Conservation (phyloP, 2,113 vertebrate species). For the pig (Sus scrofa) region DNA sequence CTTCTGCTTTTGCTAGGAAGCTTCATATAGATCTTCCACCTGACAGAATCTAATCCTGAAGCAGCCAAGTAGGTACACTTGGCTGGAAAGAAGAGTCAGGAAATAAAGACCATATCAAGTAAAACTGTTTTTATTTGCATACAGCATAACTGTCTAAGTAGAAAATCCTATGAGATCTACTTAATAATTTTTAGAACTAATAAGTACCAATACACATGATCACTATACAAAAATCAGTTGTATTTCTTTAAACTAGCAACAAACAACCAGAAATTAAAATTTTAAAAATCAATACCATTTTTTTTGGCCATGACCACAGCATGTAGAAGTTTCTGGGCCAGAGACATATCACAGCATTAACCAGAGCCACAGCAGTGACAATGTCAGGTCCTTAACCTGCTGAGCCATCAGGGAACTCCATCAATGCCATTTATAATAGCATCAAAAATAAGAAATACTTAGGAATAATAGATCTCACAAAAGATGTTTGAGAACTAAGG, state of each 20-base stretch:
- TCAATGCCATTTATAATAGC: too few relatives aligned
- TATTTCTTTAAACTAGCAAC: neutral
- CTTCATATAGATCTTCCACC: neutral
- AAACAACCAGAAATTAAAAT: slow-evolving; percentile 52
- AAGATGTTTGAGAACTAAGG: too few relatives aligned
- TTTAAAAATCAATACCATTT: neutral
- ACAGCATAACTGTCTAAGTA: neutral
- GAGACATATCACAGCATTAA: too few relatives aligned
- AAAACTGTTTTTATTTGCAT: slow-evolving; percentile 25
- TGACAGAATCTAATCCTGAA: slow-evolving; percentile 30
- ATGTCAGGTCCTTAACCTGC: too few relatives aligned
- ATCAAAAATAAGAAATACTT: too few relatives aligned
- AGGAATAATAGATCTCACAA: too few relatives aligned
- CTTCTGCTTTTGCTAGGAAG: neutral
- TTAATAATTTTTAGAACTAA: neutral
- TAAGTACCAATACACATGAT: neutral
- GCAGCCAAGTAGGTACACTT: neutral
- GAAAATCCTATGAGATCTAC: neutral
- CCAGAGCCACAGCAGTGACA: too few relatives aligned
- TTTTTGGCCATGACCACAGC: too few relatives aligned
- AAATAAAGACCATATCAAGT: neutral
- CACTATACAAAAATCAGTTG: slow-evolving; percentile 40
- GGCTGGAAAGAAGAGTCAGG: neutral
- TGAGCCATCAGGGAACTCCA: too few relatives aligned
- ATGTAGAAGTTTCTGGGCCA: too few relatives aligned